A percentile compares a stretch with the other conserved stretches of the same genome.
These are phyloP conservation scores for Bufo bufo DNA, from an alignment of 2,113 vertebrate genomes.

Conservation along the genomic window DNA sequence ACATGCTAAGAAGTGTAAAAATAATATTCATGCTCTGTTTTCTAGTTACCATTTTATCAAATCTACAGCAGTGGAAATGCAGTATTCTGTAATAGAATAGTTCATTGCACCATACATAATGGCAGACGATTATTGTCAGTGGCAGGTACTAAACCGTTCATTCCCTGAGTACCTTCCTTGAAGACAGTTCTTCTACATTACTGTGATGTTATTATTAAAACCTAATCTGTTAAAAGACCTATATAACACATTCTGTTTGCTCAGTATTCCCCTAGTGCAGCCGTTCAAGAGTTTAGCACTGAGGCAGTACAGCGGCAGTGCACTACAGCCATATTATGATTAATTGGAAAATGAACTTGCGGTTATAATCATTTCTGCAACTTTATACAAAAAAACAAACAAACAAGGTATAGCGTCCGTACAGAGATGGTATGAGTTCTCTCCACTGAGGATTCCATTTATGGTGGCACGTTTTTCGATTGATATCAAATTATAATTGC, in stretches of 20 bases:
- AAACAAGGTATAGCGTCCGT: background rate
- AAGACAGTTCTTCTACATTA: conserved; percentile 41
- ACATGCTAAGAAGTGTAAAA: background rate
- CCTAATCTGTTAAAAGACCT: conserved; percentile 48
- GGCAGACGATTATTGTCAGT: conserved; percentile 26
- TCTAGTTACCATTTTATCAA: background rate
- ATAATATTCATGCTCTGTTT: background rate
- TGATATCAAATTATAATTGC: background rate
- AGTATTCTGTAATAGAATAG: background rate
- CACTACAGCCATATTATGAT: conserved; percentile 3
- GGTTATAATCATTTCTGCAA: background rate
- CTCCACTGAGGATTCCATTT: background rate
- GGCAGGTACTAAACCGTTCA: conserved; percentile 34
- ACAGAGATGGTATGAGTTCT: background rate
- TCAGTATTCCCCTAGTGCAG: conserved; percentile 30
- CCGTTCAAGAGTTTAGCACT: background rate
- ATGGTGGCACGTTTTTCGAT: background rate
- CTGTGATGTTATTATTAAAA: conserved; percentile 43
- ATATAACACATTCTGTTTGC: conserved; percentile 35
- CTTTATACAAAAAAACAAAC: background rate
- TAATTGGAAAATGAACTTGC: conserved; percentile 11
- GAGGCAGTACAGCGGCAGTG: background rate
- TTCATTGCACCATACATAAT: conserved; percentile 19
- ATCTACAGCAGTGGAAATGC: background rate
- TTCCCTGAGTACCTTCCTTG: conserved; percentile 16